Evolutionary conservation across 2,888 invertebrate genomes (phyloP).

Genomic region (Penaeus monodon): DNA sequence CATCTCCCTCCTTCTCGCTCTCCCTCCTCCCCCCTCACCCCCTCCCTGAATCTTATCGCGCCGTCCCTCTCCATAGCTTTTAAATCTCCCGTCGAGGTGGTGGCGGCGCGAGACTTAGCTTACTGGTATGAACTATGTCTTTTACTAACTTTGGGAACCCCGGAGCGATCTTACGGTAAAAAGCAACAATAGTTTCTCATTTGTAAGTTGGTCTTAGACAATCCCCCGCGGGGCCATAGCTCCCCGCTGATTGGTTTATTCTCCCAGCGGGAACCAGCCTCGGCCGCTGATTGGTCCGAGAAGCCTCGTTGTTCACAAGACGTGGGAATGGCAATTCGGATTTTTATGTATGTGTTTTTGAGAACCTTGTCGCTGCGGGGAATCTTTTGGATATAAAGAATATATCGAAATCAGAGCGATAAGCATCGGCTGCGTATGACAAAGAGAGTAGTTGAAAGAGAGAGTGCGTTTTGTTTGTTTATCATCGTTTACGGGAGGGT

Average conservation of each 20-base stretch:
- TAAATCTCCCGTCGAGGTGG: conserved; percentile 21
- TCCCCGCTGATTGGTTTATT: conserved; percentile 63
- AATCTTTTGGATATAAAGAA: conserved; percentile 6
- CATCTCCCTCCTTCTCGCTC: no score
- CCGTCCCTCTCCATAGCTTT: background rate
- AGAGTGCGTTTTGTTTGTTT: no score
- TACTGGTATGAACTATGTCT: conserved; percentile 45
- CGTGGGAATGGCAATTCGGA: conserved; percentile 49
- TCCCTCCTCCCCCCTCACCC: background rate
- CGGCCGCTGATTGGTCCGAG: conserved; percentile 49
- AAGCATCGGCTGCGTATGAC: conserved; percentile 15
- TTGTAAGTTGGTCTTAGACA: conserved; percentile 64
- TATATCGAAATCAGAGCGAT: conserved; percentile 27
- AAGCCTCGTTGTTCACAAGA: conserved; percentile 34
- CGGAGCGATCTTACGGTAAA: conserved; percentile 48
- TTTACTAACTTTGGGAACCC: conserved; percentile 45
- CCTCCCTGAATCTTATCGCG: background rate
- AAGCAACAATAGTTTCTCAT: conserved; percentile 61
- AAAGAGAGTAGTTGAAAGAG: conserved; percentile 27
- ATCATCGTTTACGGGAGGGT: background rate
- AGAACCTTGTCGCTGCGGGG: conserved; percentile 23
- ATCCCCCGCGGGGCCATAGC: conserved; percentile 60
- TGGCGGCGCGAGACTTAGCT: background rate
- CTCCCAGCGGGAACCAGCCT: conserved; percentile 51
- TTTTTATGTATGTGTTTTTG: conserved; percentile 42